Percentiles rank a stretch among this genome's conserved stretches.
Conservation (phyloP, 2,797 vertebrate species). For the Falco peregrinus region DNA sequence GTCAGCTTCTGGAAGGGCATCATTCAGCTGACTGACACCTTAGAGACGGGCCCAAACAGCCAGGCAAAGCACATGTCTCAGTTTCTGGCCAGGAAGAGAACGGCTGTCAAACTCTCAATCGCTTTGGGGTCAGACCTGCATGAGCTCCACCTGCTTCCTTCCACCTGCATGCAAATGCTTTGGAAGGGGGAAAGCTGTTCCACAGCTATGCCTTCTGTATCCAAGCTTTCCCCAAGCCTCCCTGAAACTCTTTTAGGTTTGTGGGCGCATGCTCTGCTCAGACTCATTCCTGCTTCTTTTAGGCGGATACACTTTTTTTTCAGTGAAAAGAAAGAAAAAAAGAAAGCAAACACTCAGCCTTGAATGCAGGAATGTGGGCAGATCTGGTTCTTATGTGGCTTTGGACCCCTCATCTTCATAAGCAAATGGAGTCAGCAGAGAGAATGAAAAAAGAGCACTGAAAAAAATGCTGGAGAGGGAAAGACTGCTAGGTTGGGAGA, state of each 20-base stretch:
- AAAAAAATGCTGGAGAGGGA: conserved; percentile 66
- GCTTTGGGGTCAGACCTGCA: fast-evolving
- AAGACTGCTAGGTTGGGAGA: conserved; percentile 55
- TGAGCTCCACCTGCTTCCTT: not conserved
- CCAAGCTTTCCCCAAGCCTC: not conserved
- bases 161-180: not conserved
- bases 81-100: not conserved
- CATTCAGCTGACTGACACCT: not conserved
- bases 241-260: not conserved
- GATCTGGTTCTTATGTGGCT: conserved; percentile 61
- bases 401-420: conserved; percentile 79
- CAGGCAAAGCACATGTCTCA: not conserved
- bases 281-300: not conserved
- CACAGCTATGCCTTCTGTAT: not conserved
- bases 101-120: not conserved
- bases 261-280: not conserved
- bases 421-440: conserved; percentile 73
- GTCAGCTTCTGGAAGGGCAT: not conserved
- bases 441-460: conserved; percentile 71
- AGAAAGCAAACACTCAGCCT: conserved; percentile 52
- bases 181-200: not conserved
- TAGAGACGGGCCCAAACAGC: not conserved
- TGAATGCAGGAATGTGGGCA: conserved; percentile 50
- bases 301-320: not conserved
- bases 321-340: not conserved